Conservation (phyloP, 2,113 vertebrate genomes). For the Mus spicilegus region DNA sequence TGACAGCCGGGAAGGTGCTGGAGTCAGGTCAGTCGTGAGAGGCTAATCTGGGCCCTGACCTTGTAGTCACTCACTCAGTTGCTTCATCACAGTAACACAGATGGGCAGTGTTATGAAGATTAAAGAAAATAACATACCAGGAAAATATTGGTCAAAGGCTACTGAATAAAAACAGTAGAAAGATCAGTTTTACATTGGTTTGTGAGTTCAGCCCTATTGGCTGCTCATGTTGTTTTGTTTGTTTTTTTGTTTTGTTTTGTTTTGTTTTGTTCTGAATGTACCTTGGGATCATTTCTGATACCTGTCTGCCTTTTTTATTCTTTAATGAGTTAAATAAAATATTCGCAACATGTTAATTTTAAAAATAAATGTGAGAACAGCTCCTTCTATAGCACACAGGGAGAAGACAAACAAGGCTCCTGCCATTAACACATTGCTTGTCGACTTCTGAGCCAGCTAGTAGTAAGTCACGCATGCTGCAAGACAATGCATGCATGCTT, state of each 20-base stretch:
- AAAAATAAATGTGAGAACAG: background rate
- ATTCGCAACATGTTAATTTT: background rate
- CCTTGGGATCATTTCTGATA: background rate
- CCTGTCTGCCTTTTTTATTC: background rate
- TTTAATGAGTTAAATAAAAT: background rate
- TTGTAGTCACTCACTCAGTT: background rate
- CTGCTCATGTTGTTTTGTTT: background rate
- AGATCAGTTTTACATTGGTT: background rate
- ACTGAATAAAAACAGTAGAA: background rate
- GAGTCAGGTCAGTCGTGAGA: background rate
- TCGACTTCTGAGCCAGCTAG: background rate
- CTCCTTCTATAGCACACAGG: background rate
- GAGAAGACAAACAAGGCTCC: background rate
- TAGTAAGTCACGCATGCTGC: background rate
- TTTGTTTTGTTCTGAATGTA: background rate
- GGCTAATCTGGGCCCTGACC: background rate
- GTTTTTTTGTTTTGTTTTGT: background rate
- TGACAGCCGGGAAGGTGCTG: background rate
- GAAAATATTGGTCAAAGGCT: background rate
- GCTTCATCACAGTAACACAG: background rate
- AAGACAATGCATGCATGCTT: background rate
- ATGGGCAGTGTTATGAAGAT: background rate
- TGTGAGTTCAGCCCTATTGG: background rate
- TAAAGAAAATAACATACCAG: background rate
- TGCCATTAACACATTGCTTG: background rate